Base-by-base conservation (phyloP, 2,113 vertebrate species). In the Oncorhynchus clarkii region DNA sequence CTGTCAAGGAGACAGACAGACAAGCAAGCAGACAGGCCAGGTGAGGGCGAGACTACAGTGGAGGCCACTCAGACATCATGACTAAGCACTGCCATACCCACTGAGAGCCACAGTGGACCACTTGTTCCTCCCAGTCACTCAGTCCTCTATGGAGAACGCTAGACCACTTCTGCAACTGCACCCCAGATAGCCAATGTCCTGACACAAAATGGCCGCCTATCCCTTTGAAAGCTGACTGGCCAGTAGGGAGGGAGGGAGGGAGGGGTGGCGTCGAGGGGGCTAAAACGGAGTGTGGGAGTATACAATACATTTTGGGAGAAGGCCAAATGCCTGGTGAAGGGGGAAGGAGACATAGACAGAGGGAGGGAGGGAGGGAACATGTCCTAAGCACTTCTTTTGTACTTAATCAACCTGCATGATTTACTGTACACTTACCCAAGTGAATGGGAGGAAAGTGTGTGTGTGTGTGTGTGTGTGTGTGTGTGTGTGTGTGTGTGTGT, bases 31-130 rank as follows among this genome's bases (percentile, higher is more conserved):
- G 86, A 82, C 78, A 27, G 66, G 74, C 70, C 78, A 84, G 74
- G 86, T 74, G 78, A 82, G 31, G 39, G 88, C 87, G 88, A 90
- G 86, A 81, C 87, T 75, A 87, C 78, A 91, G 4, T 9, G 14
- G 26, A 39, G 84, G 89, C 84, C 29, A 45, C 72, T 72, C 77
- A 62, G n/a, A 20, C 89, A 79, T 76, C 86, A 80, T 91, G 93
- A 91, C 75, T 82, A 85, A 88, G 87, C 85, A 90, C 87, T 83
- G 84, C 84, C 84, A 77, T 86, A 86, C 88, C 60, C 24, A 75
- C 89, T 89, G 78, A 82, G 84, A 81, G 73, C 90, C 81, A 93
- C 90, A 93, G 90, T 86, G 85, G 83, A 67, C 77, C 72, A 84
- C 90, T 90, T 93, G 88, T 91, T 80, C 78, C 70, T 62, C 62